These are phyloP conservation scores for Triplophysa yarkandensis DNA, from an alignment of 2,797 vertebrate genomes.

Conservation along the genomic window DNA sequence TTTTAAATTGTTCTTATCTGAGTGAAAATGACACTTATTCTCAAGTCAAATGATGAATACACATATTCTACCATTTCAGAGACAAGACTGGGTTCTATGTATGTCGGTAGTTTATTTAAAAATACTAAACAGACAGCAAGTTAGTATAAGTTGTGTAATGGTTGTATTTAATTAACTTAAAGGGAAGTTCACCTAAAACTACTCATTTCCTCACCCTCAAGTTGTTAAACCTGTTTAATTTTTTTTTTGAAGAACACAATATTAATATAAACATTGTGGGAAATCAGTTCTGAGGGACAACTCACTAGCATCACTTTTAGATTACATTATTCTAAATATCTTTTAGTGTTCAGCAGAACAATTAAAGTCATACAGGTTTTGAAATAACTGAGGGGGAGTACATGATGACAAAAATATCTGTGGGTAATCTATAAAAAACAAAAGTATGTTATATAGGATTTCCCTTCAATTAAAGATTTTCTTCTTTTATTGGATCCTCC, in stretches of 20 bases:
- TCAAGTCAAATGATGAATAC: background rate
- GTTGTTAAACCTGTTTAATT: no score
- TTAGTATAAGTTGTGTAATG: conserved; percentile 5
- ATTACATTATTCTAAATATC: no score
- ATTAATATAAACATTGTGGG: no score
- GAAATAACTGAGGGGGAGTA: no score
- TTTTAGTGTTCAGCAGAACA: no score
- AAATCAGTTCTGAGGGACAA: no score
- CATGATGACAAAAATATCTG: no score
- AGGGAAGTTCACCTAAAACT: no score
- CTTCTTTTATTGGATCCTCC: conserved; percentile 2
- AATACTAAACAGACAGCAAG: background rate
- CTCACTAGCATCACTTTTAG: no score
- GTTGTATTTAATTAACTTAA: background rate
- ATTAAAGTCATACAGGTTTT: no score
- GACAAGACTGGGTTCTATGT: background rate
- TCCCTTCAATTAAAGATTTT: background rate
- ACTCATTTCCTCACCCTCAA: no score
- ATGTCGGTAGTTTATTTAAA: background rate
- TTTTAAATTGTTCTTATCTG: background rate
- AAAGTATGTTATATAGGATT: background rate
- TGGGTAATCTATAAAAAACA: background rate
- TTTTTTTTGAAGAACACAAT: no score
- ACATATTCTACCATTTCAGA: background rate
- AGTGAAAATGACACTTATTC: background rate